Evolutionary conservation across 2,888 invertebrate species (phyloP), one percentile per base, ranked within the genome.

Genomic region (Drepanosiphum platanoidis): DNA sequence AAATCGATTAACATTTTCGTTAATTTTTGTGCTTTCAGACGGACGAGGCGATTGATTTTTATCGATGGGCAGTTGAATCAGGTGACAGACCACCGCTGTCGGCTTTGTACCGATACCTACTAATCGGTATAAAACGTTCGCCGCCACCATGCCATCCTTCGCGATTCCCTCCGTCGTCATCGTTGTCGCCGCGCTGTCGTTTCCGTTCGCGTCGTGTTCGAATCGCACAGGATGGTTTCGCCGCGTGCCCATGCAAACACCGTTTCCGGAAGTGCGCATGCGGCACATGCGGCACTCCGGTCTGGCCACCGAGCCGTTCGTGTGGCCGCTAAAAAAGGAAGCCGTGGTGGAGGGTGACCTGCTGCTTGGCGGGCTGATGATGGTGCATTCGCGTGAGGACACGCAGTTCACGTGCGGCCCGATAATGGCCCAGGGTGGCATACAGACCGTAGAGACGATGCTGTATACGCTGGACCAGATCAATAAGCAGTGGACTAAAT

Each of bases 361-460:
- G 71, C 93, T 96, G 13, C 91, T 97, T 1, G 97, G 97, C 8
- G 97, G 97, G 0, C 91, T 97, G 74, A 97, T 97, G 96, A 97
- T 97, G 96, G 94, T 97, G 0, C 97, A 97, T 89, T 97, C 97
- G 88, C 91, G 97, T 36, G 95, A 96, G 88, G 97, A 97, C 88
- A 93, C 93, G 74, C 93, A 95, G 89, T 66, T 83, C 52, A 96
- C 95, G 2, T 97, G 97, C 89, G 97, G 97, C 0, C 95, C 95
- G 1, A 94, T 97, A 70, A 97, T 97, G 97, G 96, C 96, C 0
- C 97, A 97, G 90, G 97, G 97, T 1, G 95, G 95, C 0, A 93
- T 95, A 9, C 95, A 95, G 89, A 97, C 97, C 0, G 90, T 97
- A 87, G 97, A 97, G 89, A 95, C 95, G 0, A 97, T 97, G 97